Percentiles rank a stretch among this genome's conserved stretches.
Evolutionary conservation across 1,140 invertebrate species (phyloP).

Genomic region (Neodiprion pinetum): DNA sequence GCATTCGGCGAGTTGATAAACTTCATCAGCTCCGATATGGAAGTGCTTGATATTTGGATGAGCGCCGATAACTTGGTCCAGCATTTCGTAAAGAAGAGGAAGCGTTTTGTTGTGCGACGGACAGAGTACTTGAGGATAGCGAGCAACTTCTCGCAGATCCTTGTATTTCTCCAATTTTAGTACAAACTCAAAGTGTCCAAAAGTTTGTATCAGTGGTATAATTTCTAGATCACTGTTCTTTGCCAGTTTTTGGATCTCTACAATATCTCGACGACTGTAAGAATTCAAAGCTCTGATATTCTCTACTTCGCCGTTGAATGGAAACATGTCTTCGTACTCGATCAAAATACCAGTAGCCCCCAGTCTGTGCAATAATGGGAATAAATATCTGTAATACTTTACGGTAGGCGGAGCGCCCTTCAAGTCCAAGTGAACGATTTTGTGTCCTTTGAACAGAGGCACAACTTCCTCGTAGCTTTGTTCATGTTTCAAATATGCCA

Average conservation of each 20-base stretch:
- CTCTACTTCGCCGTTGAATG: slow-evolving; percentile 76
- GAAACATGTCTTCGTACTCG: slow-evolving; percentile 99
- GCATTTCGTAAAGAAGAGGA: slow-evolving; percentile 76
- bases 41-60: slow-evolving; percentile 70
- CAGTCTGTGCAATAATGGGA: slow-evolving; percentile 77
- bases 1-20: slow-evolving; percentile 85
- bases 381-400: slow-evolving; percentile 73
- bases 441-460: slow-evolving; percentile 51
- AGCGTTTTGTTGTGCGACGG: slow-evolving; percentile 78
- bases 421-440: slow-evolving; percentile 84
- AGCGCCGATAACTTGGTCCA: slow-evolving; percentile 79
- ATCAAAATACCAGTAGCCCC: slow-evolving; percentile 88
- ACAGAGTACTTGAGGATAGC: slow-evolving; percentile 82
- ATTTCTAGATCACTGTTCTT: slow-evolving; percentile 75
- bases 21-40: slow-evolving; percentile 85
- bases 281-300: slow-evolving; percentile 77
- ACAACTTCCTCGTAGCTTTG: slow-evolving; percentile 21
- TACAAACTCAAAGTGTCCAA: slow-evolving; percentile 92
- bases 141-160: slow-evolving; percentile 77
- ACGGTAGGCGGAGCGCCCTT: slow-evolving; percentile 88
- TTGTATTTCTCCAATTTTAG: slow-evolving; percentile 81
- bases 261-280: slow-evolving; percentile 77
- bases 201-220: slow-evolving; percentile 94
- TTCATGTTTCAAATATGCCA: slow-evolving; percentile 24
- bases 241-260: slow-evolving; percentile 69